These are phyloP conservation scores for Charaxes varanes DNA, from an alignment of 1,140 invertebrate species.

Conservation along the genomic window DNA sequence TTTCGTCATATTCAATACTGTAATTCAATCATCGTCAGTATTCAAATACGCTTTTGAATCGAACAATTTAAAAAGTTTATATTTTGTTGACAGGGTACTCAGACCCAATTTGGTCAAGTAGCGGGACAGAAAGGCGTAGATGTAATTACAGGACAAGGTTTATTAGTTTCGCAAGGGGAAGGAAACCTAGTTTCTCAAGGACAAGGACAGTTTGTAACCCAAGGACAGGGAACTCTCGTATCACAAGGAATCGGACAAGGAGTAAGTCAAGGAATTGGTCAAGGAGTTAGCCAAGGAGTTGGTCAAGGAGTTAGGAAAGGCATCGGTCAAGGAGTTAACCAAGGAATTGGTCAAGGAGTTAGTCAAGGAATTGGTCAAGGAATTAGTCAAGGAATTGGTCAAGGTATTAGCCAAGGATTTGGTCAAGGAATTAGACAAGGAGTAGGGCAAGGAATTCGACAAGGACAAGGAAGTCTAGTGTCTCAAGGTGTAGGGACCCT, in stretches of 20 bases:
- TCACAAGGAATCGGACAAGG: constrained; percentile 11
- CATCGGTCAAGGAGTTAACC: too few relatives aligned
- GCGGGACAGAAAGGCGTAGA: constrained; percentile 13
- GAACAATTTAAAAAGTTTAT: not conserved
- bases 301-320: constrained; percentile 15
- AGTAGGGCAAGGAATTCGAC: constrained; percentile 14
- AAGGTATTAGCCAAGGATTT: constrained; percentile 9
- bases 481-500: constrained; percentile 15
- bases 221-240: constrained; percentile 9
- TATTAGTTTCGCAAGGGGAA: constrained; percentile 10
- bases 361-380: constrained; percentile 14
- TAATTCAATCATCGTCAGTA: too few relatives aligned
- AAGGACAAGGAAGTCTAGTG: constrained; percentile 16
- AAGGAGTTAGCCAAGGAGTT: constrained; percentile 13
- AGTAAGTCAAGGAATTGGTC: constrained; percentile 14
- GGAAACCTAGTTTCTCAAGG: too few relatives aligned
- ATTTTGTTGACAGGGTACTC: constrained; percentile 11
- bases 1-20: too few relatives aligned
- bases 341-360: too few relatives aligned
- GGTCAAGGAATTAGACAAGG: constrained; percentile 7
- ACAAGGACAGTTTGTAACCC: constrained; percentile 9
- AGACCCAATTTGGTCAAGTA: constrained; percentile 12
- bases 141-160: constrained; percentile 4
- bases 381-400: constrained; percentile 15
- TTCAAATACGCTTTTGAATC: too few relatives aligned